Evolutionary conservation across 92 coral and sea anemone species (phyloP), one percentile per base, ranked within the genome.

Genomic region (Chrysogorgia sp.): DNA sequence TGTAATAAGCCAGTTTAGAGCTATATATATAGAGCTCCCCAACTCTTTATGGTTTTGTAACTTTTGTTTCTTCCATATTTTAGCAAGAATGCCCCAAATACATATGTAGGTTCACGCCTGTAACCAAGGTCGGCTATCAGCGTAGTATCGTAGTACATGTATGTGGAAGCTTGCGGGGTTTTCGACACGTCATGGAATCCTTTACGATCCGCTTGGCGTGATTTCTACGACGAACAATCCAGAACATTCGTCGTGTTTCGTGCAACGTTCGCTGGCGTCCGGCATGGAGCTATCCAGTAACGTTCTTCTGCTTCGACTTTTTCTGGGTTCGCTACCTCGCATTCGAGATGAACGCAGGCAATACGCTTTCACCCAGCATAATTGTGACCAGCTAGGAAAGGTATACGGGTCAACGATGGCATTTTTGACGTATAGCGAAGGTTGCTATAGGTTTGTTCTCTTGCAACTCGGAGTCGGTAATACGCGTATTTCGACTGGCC

Each of bases 91-190:
- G 75, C 81, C 43, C 88, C 88, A 85, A 85, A 85, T 20, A n/a
- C n/a, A n/a, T n/a, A n/a, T n/a, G n/a, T n/a, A 71, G 80, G 53
- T 85, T 76, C 40, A 85, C 81, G 32, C 88, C 68, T 0, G 88
- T 79, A 1, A 85, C 80, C 2, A 74, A 83, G 68, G 68, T 83
- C 77, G 17, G 87, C 83, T 83, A 83, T 83, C 30, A 76, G 48
- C 8, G 63, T 56, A 10, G n/a, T n/a, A n/a, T n/a, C n/a, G n/a
- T n/a, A n/a, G n/a, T n/a, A n/a, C n/a, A n/a, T n/a, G 63, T 10
- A 65, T 75, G 82, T 10, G 87, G 87, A 41, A 57, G 45, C 41
- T 83, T 83, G 47, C 79, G 58, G 9, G 76, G 84, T 55, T 83
- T 77, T 19, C 83, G 72, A 65, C 83, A 83, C 0, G 56, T 52